A percentile compares a stretch with the other conserved stretches of the same genome.
phyloP scores from a whole-genome alignment of 2,113 vertebrate species.

The Malaclemys terrapin region DNA sequence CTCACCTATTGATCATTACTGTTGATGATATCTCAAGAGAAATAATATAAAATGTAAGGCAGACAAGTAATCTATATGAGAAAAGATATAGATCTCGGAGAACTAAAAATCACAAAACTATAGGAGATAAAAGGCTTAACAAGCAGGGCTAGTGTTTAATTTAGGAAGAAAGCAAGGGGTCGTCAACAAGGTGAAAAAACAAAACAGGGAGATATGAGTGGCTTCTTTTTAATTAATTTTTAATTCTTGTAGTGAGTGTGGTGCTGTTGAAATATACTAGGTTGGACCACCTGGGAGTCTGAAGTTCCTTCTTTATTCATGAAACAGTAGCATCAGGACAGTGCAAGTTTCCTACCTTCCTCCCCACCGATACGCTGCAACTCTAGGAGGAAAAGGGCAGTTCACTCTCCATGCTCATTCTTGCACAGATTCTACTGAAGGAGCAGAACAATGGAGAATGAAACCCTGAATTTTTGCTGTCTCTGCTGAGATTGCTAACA shows the following conservation, averaged over 20 bases:
- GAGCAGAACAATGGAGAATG: background rate
- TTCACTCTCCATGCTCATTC: background rate
- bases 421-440: background rate
- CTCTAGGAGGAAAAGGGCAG: background rate
- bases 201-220: background rate
- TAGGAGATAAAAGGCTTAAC: background rate
- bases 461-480: background rate
- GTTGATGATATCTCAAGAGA: background rate
- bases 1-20: background rate
- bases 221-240: background rate
- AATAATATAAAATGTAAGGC: background rate
- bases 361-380: background rate
- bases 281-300: background rate
- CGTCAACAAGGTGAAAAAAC: background rate
- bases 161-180: conserved; percentile 1
- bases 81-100: background rate
- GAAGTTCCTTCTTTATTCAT: background rate
- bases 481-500: background rate
- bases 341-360: background rate
- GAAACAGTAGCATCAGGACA: background rate
- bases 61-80: background rate
- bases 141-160: background rate
- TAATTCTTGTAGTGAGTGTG: background rate
- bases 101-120: background rate
- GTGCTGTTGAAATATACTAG: background rate